phyloP scores from a whole-genome alignment of 53 echinoderm and acorn worm genomes.

The Mesocentrotus franciscanus region DNA sequence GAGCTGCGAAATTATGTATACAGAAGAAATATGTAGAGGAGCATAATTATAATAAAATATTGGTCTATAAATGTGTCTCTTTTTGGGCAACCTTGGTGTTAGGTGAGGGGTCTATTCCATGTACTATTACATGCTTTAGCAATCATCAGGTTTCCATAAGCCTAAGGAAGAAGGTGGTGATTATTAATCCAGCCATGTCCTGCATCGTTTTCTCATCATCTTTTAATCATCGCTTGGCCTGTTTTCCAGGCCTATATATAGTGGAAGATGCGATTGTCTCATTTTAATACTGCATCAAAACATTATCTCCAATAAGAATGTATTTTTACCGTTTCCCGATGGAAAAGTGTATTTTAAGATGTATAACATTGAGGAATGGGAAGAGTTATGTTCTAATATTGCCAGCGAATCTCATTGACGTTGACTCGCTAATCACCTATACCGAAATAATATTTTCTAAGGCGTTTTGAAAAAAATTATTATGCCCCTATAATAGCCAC shows the following conservation, averaged over 20 bases:
- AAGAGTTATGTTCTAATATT: not conserved
- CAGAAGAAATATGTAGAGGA: not conserved
- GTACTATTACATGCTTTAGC: not conserved
- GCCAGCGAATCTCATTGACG: not conserved
- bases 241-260: constrained; percentile 33
- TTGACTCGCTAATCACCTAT: not conserved
- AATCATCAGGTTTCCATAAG: constrained; percentile 1
- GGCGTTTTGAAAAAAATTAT: not conserved
- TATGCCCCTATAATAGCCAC: not conserved
- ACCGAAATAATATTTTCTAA: not conserved
- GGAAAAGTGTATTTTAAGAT: not conserved
- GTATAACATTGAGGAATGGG: not conserved
- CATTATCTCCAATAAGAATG: not conserved
- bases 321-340: not conserved
- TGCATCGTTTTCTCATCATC: constrained; percentile 44
- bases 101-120: not conserved
- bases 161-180: not conserved
- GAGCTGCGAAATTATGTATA: too few relatives aligned
- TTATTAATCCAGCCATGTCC: constrained; percentile 15
- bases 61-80: not conserved
- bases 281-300: not conserved
- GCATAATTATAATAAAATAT: not conserved
- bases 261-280: constrained; percentile 46
- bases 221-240: constrained; percentile 52
- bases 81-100: not conserved